Conservation (phyloP, 2,113 vertebrate species). For the Dissostichus mawsoni region DNA sequence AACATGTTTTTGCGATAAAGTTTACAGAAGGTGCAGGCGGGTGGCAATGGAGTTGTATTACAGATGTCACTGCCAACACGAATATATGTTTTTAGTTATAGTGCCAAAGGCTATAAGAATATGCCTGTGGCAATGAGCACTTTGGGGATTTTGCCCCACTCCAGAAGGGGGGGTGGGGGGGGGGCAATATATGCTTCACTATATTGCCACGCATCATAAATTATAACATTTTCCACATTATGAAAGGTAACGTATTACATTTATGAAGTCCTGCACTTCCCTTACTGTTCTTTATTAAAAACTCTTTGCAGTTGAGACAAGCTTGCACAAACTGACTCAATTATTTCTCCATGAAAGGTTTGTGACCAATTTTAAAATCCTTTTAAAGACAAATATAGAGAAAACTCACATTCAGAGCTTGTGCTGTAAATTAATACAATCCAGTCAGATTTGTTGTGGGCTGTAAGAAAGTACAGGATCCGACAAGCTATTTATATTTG, state of each 20-base stretch:
- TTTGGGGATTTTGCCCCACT: constrained; percentile 2
- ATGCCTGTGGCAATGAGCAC: neutral
- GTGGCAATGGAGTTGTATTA: constrained; percentile 8
- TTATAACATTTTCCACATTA: neutral
- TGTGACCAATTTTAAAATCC: neutral
- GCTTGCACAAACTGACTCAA: neutral
- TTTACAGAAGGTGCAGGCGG: constrained; percentile 16
- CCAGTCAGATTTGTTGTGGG: no score
- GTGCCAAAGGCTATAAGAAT: constrained; percentile 8
- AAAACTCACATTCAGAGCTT: no score
- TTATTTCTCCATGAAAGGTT: neutral
- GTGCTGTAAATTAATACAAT: no score
- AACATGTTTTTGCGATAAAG: neutral
- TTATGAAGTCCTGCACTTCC: neutral
- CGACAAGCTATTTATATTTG: no score
- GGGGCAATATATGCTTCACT: no score
- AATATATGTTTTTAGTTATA: neutral
- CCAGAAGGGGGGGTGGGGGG: no score
- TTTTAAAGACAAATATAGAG: no score
- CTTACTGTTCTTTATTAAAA: neutral
- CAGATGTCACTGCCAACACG: neutral
- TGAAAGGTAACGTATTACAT: neutral
- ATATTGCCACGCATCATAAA: neutral
- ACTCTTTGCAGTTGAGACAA: neutral
- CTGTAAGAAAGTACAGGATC: no score